phyloP scores from a whole-genome alignment of 2,888 invertebrate genomes.

The Latheticus oryzae region DNA sequence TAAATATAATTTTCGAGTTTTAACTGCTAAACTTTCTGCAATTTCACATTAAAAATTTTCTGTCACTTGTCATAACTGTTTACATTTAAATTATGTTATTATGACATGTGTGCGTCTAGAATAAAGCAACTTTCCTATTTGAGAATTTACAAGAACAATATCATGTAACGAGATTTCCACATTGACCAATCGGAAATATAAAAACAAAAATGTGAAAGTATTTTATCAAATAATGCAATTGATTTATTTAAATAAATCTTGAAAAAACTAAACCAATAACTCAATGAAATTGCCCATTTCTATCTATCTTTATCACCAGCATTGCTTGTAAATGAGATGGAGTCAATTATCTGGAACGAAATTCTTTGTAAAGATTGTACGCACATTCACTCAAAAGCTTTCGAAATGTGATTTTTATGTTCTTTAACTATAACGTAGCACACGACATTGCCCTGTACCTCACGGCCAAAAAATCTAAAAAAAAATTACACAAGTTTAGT shows the following conservation, averaged over 20 bases:
- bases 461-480: constrained; percentile 31
- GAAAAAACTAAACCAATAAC: constrained; percentile 8
- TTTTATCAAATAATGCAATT: constrained; percentile 13
- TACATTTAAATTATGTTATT: no score
- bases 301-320: background rate
- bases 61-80: no score
- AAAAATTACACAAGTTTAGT: constrained; percentile 29
- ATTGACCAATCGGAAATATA: constrained; percentile 8
- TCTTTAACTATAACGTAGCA: constrained; percentile 29
- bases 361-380: constrained; percentile 27
- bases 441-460: constrained; percentile 36
- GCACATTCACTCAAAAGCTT: constrained; percentile 36
- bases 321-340: constrained; percentile 13
- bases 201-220: constrained; percentile 15
- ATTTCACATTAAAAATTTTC: no score
- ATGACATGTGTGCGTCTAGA: background rate
- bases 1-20: no score
- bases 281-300: constrained; percentile 26
- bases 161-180: constrained; percentile 11
- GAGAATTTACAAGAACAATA: constrained; percentile 7
- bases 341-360: constrained; percentile 23
- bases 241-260: constrained; percentile 10
- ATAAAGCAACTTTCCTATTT: constrained; percentile 16
- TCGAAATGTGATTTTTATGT: constrained; percentile 31
- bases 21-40: no score